Evolutionary conservation across 2,113 vertebrate genomes (phyloP), one percentile per base, ranked within the genome.

Genomic region (Cinclus cinclus): DNA sequence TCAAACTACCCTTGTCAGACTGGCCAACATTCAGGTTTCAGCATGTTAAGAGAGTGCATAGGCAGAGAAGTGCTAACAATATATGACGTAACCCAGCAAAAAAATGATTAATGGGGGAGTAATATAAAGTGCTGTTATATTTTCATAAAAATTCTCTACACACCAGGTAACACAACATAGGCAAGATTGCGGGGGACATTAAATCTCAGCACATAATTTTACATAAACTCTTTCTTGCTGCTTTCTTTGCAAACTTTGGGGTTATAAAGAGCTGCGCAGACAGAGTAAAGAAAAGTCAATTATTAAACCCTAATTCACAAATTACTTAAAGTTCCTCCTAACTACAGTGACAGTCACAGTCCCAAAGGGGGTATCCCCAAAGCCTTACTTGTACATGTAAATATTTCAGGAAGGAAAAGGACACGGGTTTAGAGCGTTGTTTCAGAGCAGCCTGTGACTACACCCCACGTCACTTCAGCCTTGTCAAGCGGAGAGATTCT

Each of bases 261-360:
- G 47, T 95, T 96, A 97, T 65, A 95, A 91, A 92, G 67, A 96
- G 77, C 88, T 90, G 82, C 93, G 95, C 70, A 68, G 87, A 87
- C 41, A 94, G 85, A 96, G 52, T 70, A 58, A 90, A 92, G 78
- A 90, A 92, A 83, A 94, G 41, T 80, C 93, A 96, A 81, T 95
- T 70, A 97, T 76, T 92, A 92, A 96, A 84, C 88, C 62, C 92
- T 96, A 94, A 96, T 86, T 92, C 77, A 93, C 85, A 91, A 94
- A 97, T 97, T 96, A 96, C 96, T 96, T 97, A 96, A 92, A 96
- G 88, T 35, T 93, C 64, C 89, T 93, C 63, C 55, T 84, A 94
- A 83, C 79, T 84, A 87, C 58, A 90, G 84, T 68, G 77, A 90
- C 44, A 49, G 56, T 71, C 71, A 94, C 77, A 50, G 63, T 47